Evolutionary conservation across 2,113 vertebrate genomes (phyloP).

Genomic region (Propithecus coquereli): DNA sequence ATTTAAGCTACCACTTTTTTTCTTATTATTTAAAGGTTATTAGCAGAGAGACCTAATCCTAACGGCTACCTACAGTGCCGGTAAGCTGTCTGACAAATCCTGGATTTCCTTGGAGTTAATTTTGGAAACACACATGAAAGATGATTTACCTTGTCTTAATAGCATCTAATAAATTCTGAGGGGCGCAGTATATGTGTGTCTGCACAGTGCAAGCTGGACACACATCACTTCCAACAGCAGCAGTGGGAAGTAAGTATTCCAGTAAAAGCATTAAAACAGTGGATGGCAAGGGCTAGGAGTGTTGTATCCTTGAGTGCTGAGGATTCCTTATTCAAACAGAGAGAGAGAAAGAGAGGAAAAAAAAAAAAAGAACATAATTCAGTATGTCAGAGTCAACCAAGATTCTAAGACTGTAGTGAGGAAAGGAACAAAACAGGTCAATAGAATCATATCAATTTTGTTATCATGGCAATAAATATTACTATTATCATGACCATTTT

Average conservation of each 20-base stretch:
- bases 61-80: not conserved
- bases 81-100: not conserved
- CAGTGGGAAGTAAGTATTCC: not conserved
- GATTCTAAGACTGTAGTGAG: not conserved
- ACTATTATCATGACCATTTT: too few species aligned
- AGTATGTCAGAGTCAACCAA: not conserved
- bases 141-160: not conserved
- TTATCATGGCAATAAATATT: not conserved
- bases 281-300: not conserved
- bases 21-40: not conserved
- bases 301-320: not conserved
- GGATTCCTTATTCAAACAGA: not conserved
- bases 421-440: not conserved
- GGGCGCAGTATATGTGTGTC: not conserved
- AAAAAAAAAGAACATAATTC: not conserved
- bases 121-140: slow-evolving; percentile 10
- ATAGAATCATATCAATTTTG: not conserved
- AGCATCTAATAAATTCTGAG: not conserved
- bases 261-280: not conserved
- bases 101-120: slow-evolving; percentile 9
- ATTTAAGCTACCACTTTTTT: not conserved
- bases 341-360: too few species aligned
- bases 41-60: not conserved
- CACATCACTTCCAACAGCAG: not conserved
- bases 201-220: not conserved